Percentiles rank a stretch among this genome's conserved stretches.
These are phyloP conservation scores for Pteropus rufus DNA, from an alignment of 2,797 vertebrate genomes.

Conservation along the genomic window DNA sequence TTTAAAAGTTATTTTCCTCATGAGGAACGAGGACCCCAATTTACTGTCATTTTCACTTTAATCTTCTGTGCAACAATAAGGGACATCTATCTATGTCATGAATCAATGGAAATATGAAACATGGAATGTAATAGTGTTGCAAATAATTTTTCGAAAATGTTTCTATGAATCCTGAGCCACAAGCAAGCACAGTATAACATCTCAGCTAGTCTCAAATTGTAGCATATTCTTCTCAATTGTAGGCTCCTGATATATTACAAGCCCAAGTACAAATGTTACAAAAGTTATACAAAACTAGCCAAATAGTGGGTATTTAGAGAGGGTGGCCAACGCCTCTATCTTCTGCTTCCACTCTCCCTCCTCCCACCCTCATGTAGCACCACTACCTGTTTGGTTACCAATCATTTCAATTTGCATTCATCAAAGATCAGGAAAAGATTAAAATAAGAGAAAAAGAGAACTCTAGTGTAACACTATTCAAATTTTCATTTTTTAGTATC, in stretches of 20 bases:
- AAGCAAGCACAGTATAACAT: not conserved
- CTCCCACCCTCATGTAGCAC: not conserved
- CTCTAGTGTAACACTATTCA: not conserved
- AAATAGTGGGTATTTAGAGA: not conserved
- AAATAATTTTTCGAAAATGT: not conserved
- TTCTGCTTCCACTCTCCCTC: not conserved
- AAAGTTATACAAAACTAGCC: not conserved
- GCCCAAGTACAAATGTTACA: not conserved
- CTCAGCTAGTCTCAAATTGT: not conserved
- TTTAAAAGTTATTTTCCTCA: not conserved
- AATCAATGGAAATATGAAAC: not conserved
- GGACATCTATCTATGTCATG: not conserved
- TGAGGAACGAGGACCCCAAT: not conserved
- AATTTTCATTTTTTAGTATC: not conserved
- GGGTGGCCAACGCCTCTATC: not conserved
- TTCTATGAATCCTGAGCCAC: not conserved
- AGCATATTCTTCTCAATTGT: not conserved
- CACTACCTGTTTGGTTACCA: not conserved
- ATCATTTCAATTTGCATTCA: not conserved
- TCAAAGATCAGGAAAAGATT: not conserved
- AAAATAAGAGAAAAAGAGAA: not conserved
- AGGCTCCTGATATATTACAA: not conserved
- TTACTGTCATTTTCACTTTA: not conserved
- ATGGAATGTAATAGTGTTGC: not conserved
- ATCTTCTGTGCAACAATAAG: not conserved